phyloP scores from a whole-genome alignment of 2,113 vertebrate species.

The Willisornis vidua region DNA sequence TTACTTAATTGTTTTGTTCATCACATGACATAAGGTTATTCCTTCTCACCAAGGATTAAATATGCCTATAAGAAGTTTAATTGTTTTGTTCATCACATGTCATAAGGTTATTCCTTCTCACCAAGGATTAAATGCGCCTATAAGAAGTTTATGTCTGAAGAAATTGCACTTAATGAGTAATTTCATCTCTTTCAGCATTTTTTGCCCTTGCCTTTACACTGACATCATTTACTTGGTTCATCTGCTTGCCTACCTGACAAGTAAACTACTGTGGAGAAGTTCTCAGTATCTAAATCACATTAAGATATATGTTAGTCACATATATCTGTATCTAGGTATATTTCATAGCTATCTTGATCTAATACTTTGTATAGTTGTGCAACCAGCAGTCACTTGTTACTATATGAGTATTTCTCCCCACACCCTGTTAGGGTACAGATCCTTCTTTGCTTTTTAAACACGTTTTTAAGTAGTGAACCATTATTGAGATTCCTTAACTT shows the following conservation, averaged over 20 bases:
- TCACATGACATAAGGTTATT: not conserved
- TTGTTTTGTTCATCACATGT: not conserved
- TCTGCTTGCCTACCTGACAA: not conserved
- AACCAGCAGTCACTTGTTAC: not conserved
- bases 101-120: not conserved
- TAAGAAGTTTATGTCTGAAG: not conserved
- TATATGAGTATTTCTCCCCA: not conserved
- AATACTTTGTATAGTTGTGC: not conserved
- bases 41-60: not conserved
- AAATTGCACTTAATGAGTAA: not conserved
- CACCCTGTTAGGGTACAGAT: not conserved
- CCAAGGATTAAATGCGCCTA: not conserved
- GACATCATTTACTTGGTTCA: not conserved
- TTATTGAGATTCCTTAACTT: not conserved
- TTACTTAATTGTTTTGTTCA: not conserved
- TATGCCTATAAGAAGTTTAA: too few relatives aligned
- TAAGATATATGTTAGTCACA: not conserved
- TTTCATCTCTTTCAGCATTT: not conserved
- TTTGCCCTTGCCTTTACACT: not conserved
- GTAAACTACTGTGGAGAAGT: not conserved
- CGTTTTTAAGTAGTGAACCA: not conserved
- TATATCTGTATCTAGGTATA: not conserved
- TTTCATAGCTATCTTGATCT: not conserved
- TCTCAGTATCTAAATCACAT: not conserved
- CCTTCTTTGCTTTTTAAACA: not conserved